These are phyloP conservation scores for Heliconius charithonia DNA, from an alignment of 2,888 invertebrate species.

Conservation along the genomic window DNA sequence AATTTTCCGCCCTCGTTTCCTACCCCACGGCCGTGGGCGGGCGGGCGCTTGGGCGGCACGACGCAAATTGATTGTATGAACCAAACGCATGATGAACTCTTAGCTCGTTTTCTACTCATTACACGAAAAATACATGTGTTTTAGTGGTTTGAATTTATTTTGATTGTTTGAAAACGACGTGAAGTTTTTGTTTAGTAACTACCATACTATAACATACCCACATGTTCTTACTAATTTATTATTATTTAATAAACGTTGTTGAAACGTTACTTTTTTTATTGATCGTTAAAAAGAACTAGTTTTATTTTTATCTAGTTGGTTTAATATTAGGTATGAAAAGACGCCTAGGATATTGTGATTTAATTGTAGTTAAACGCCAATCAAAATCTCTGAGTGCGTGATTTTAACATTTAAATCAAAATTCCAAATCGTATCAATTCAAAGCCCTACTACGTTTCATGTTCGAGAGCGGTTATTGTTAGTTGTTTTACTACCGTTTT, in stretches of 20 bases:
- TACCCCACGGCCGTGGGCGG: not conserved
- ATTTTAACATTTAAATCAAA: not conserved
- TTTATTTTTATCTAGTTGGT: not conserved
- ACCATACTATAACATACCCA: too few species aligned
- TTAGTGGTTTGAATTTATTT: not conserved
- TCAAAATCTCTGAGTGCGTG: not conserved
- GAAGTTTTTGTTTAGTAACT: not conserved
- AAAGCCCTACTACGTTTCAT: constrained; percentile 2
- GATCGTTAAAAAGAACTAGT: too few species aligned
- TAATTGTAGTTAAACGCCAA: not conserved
- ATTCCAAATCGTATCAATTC: not conserved
- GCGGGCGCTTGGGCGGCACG: constrained; percentile 10
- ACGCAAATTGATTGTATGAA: constrained; percentile 33
- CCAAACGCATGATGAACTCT: constrained; percentile 35
- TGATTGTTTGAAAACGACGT: not conserved
- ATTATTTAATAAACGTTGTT: not conserved
- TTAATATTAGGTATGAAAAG: not conserved
- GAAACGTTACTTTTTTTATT: too few species aligned
- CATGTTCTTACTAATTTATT: too few species aligned
- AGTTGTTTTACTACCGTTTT: constrained; percentile 15
- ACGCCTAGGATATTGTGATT: not conserved
- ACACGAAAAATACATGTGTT: constrained; percentile 3
- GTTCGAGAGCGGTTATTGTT: not conserved
- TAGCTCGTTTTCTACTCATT: constrained; percentile 2
- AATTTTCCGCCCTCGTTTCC: constrained; percentile 37